Conservation (phyloP, 1,140 invertebrate genomes). For the Venustaconcha ellipsiformis region DNA sequence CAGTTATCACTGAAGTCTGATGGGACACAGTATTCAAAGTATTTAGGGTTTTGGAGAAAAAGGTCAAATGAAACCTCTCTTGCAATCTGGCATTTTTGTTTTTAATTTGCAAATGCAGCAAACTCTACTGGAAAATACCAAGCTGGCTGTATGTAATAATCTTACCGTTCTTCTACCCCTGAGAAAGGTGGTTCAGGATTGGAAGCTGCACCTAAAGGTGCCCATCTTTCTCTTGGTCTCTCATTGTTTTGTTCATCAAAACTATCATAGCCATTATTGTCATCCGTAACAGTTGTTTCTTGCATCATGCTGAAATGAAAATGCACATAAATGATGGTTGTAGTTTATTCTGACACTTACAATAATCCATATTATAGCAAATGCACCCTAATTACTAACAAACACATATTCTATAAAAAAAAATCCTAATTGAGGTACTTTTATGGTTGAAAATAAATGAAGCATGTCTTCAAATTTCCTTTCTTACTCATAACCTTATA, state of each 20-base stretch:
- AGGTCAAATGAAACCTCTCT: background rate
- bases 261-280: conserved; percentile 60
- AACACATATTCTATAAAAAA: too few species aligned
- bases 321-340: too few species aligned
- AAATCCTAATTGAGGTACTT: too few species aligned
- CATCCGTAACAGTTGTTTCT: conserved; percentile 21
- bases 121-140: background rate
- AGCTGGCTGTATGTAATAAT: background rate
- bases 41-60: background rate
- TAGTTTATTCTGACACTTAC: too few species aligned
- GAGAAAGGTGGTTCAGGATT: conserved; percentile 51
- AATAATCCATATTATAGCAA: too few species aligned
- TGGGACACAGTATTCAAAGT: background rate
- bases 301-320: too few species aligned
- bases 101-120: background rate
- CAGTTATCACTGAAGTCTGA: background rate
- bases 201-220: conserved; percentile 79
- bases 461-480: too few species aligned
- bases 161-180: conserved; percentile 47
- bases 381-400: too few species aligned
- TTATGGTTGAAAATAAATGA: too few species aligned
- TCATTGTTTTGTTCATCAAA: conserved; percentile 62
- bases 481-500: too few species aligned
- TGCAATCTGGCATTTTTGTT: background rate
- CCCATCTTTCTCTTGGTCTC: conserved; percentile 77